Percentiles rank a stretch among this genome's conserved stretches.
Conservation (phyloP, 2,888 invertebrate species). For the Monochamus alternatus region DNA sequence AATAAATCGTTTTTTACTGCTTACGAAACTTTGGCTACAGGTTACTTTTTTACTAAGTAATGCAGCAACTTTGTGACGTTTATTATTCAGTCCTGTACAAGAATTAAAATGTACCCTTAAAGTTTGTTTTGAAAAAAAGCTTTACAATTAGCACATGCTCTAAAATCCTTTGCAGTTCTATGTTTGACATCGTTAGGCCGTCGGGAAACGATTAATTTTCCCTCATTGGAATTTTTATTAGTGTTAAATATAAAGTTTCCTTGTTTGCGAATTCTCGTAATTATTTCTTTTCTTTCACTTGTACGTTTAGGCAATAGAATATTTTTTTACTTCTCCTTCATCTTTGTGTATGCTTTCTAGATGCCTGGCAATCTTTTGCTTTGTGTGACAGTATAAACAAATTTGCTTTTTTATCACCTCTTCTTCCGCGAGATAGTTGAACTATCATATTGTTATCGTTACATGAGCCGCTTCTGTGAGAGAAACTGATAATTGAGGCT, state of each 20-base stretch:
- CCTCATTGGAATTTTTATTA: constrained; percentile 9
- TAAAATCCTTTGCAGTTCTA: constrained; percentile 19
- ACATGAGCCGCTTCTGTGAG: not conserved
- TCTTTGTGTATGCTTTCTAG: constrained; percentile 29
- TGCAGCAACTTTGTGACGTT: not conserved
- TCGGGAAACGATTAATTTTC: constrained; percentile 34
- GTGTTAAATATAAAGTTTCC: constrained; percentile 36
- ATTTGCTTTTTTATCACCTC: constrained; percentile 30
- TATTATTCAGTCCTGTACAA: not conserved
- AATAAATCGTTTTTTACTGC: constrained; percentile 27
- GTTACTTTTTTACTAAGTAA: constrained; percentile 19
- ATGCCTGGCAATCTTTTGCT: constrained; percentile 34
- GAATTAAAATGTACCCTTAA: constrained; percentile 22
- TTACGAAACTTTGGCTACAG: constrained; percentile 6
- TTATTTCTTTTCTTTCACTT: constrained; percentile 17
- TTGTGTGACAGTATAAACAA: constrained; percentile 36
- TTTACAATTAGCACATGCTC: constrained; percentile 33
- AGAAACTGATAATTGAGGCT: no score
- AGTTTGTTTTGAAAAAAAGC: constrained; percentile 34
- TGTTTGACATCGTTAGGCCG: constrained; percentile 7
- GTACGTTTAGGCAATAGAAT: constrained; percentile 23
- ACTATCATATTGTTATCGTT: constrained; percentile 25
- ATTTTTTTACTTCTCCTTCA: constrained; percentile 30
- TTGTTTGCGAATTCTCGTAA: constrained; percentile 23
- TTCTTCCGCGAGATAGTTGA: constrained; percentile 12